These are phyloP conservation scores for Hemicordylus capensis DNA, from an alignment of 2,113 vertebrate species.

Conservation along the genomic window DNA sequence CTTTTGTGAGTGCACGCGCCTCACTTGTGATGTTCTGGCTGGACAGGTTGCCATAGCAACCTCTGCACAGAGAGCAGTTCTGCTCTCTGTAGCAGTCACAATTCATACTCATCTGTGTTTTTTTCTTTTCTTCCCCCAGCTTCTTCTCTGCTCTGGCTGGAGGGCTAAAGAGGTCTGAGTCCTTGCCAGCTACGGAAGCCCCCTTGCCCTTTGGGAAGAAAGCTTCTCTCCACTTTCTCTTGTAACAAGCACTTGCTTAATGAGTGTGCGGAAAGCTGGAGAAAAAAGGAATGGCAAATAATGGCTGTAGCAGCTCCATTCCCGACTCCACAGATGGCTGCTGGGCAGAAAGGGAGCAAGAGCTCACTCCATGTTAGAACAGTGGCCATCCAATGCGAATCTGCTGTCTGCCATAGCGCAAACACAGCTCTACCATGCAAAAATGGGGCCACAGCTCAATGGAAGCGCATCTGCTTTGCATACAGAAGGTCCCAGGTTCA, in stretches of 20 bases:
- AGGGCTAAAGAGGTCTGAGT: not conserved
- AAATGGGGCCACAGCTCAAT: too few relatives aligned
- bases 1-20: not conserved
- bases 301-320: too few relatives aligned
- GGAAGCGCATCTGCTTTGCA: too few relatives aligned
- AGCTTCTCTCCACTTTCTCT: not conserved
- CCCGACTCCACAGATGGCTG: not conserved
- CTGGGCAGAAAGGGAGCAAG: not conserved
- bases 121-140: not conserved
- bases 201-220: not conserved
- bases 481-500: too few relatives aligned
- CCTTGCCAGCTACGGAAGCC: not conserved
- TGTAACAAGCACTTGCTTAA: not conserved
- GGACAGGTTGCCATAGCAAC: slow-evolving; percentile 72
- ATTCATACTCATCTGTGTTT: not conserved
- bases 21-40: slow-evolving; percentile 45
- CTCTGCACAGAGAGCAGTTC: slow-evolving; percentile 25
- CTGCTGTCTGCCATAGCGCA: not conserved
- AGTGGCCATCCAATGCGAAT: not conserved
- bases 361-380: not conserved
- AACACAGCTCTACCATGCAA: not conserved
- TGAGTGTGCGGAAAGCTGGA: not conserved
- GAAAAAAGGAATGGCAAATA: too few relatives aligned
- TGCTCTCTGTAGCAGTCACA: slow-evolving; percentile 46
- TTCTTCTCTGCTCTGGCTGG: not conserved